Percentiles rank a stretch among this genome's conserved stretches.
Evolutionary conservation across 2,888 invertebrate species (phyloP).

Genomic region (Epistrophe grossulariae): DNA sequence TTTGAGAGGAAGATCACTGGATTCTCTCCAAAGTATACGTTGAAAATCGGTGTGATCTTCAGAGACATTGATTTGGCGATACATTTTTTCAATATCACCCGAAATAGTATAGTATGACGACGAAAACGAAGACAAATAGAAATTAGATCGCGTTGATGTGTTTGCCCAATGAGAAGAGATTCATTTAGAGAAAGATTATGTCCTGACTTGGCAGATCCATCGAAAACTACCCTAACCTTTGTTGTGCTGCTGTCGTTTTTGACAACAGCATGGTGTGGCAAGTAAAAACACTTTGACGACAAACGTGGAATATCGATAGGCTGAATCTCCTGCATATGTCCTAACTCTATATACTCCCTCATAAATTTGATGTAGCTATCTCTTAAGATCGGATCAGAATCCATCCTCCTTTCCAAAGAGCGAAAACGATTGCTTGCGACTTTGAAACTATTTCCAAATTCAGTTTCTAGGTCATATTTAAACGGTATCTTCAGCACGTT

Average conservation of each 20-base stretch:
- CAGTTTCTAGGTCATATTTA: conserved; percentile 6
- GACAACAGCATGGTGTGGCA: conserved; percentile 60
- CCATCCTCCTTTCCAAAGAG: neutral
- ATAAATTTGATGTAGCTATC: conserved; percentile 21
- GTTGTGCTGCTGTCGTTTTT: conserved; percentile 55
- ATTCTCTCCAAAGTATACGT: conserved; percentile 54
- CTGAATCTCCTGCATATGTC: conserved; percentile 53
- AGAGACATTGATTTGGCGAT: conserved; percentile 49
- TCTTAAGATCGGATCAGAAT: neutral
- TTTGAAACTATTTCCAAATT: conserved; percentile 4
- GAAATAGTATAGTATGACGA: conserved; percentile 42
- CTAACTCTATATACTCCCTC: conserved; percentile 41
- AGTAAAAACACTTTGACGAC: conserved; percentile 36
- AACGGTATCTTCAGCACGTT: conserved; percentile 34
- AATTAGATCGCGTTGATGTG: conserved; percentile 42
- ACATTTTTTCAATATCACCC: conserved; percentile 64
- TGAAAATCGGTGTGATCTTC: conserved; percentile 46
- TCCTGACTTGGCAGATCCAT: too few relatives aligned
- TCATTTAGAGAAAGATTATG: too few relatives aligned
- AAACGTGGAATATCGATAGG: conserved; percentile 19
- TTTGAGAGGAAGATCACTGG: conserved; percentile 10
- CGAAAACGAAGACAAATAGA: conserved; percentile 43
- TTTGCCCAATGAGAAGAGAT: conserved; percentile 43
- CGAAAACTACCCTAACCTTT: too few relatives aligned
- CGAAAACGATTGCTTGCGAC: conserved; percentile 2